Evolutionary conservation across 2,797 vertebrate genomes (phyloP).

Genomic region (Poeciliopsis gracilis): DNA sequence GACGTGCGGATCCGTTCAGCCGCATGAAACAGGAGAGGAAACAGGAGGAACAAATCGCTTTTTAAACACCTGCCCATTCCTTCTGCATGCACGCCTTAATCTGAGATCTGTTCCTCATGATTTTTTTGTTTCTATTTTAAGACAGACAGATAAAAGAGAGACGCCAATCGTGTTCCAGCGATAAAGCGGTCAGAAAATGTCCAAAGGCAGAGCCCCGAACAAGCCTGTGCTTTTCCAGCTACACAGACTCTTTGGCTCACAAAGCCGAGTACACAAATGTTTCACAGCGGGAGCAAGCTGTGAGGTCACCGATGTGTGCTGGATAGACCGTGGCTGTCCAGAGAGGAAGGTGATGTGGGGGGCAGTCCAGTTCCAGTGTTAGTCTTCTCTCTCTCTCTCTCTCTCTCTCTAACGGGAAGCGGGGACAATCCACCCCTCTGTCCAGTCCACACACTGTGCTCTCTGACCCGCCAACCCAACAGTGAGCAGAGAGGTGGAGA

Average conservation of each 20-base stretch:
- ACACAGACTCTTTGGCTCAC: constrained; percentile 1
- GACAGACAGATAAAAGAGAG: not conserved
- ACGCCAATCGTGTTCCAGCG: not conserved
- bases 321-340: constrained; percentile 40
- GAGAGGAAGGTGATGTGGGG: constrained; percentile 21
- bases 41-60: not conserved
- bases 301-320: constrained; percentile 47
- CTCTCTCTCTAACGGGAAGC: constrained; percentile 24
- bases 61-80: not conserved
- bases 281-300: constrained; percentile 42
- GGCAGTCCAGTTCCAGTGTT: constrained; percentile 19
- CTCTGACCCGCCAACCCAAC: constrained; percentile 56
- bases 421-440: constrained; percentile 68
- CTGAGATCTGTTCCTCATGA: not conserved
- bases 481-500: constrained; percentile 25
- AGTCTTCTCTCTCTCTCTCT: constrained; percentile 20
- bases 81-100: not conserved
- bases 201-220: constrained; percentile 16
- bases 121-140: not conserved
- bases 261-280: not conserved
- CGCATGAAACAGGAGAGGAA: not conserved
- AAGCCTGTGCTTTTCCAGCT: constrained; percentile 28
- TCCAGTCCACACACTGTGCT: constrained; percentile 65
- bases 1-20: not conserved
- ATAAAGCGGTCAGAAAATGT: constrained; percentile 1